Evolutionary conservation across 2,113 vertebrate genomes (phyloP).

Genomic region (Neogale vison): DNA sequence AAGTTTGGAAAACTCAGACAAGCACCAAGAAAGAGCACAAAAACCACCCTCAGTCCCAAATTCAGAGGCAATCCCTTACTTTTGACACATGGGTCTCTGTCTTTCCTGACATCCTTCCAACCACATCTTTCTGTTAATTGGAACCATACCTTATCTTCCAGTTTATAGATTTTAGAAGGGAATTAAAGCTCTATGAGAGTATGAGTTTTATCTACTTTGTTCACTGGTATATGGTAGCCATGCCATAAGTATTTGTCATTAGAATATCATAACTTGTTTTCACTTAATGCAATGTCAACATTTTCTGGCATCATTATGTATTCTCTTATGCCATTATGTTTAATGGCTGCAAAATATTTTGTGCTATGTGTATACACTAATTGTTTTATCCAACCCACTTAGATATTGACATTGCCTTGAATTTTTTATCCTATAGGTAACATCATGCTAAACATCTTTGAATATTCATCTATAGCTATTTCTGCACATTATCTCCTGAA

Average conservation of each 20-base stretch:
- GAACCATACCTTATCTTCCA: neutral
- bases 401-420: neutral
- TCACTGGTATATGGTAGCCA: neutral
- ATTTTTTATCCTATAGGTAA: neutral
- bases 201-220: neutral
- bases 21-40: neutral
- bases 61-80: neutral
- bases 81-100: neutral
- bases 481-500: neutral
- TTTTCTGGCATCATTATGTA: neutral
- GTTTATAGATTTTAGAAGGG: neutral
- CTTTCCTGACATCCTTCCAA: neutral
- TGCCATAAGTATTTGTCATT: neutral
- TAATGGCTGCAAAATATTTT: neutral
- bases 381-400: neutral
- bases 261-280: conserved; percentile 18
- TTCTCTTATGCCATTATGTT: neutral
- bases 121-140: neutral
- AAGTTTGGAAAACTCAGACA: conserved; percentile 21
- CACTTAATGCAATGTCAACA: neutral
- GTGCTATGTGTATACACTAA: neutral
- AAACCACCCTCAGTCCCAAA: neutral
- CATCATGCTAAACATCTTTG: neutral
- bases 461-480: neutral
- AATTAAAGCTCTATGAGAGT: neutral